A percentile compares a stretch with the other conserved stretches of the same genome.
phyloP scores from a whole-genome alignment of 1,140 invertebrate species.

The Papilio machaon region DNA sequence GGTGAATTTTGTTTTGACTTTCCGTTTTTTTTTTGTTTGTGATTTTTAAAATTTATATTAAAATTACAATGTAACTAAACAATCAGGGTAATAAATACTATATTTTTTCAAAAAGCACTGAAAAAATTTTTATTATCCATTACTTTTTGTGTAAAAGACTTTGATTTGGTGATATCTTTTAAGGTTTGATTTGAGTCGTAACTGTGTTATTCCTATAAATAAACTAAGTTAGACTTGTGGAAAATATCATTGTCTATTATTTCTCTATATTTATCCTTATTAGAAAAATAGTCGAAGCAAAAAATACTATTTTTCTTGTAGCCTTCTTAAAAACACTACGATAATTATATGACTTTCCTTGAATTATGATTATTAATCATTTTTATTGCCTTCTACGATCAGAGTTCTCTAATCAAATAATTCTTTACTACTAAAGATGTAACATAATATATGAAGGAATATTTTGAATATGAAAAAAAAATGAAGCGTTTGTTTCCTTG shows the following conservation, averaged over 20 bases:
- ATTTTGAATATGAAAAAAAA: no score
- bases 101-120: background rate
- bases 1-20: background rate
- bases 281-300: background rate
- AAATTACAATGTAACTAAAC: background rate
- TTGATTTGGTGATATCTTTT: slow-evolving; percentile 6
- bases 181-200: background rate
- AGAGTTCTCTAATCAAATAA: no score
- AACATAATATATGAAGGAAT: no score
- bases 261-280: background rate
- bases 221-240: slow-evolving; percentile 1
- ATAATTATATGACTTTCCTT: background rate
- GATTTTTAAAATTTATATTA: background rate
- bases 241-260: background rate
- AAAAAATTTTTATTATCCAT: background rate
- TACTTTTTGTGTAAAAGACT: slow-evolving; percentile 11
- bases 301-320: background rate
- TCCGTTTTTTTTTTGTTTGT: background rate
- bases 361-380: background rate
- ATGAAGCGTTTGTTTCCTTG: no score
- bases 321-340: background rate
- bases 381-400: background rate
- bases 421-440: no score
- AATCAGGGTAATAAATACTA: slow-evolving; percentile 3
- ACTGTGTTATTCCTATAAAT: slow-evolving; percentile 12